Percentiles rank a stretch among this genome's conserved stretches.
These are phyloP conservation scores for Amphiura filiformis DNA, from an alignment of 35 echinoderm and acorn worm species.

Conservation along the genomic window DNA sequence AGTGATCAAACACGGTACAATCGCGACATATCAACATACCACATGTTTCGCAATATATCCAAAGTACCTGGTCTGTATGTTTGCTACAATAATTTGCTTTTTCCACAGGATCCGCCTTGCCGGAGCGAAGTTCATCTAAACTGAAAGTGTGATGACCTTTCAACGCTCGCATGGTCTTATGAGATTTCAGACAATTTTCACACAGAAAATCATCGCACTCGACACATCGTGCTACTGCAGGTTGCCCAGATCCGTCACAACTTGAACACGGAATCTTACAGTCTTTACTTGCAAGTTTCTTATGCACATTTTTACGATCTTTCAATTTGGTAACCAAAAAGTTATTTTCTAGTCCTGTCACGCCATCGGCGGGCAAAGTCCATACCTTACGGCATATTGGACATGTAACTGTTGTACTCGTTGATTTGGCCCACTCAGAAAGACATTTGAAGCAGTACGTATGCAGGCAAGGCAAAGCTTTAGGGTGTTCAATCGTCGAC, in stretches of 20 bases:
- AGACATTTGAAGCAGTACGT: background rate
- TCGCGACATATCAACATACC: conserved; percentile 21
- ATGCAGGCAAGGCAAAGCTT: background rate
- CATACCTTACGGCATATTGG: background rate
- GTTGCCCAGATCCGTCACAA: background rate
- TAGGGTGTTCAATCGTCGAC: background rate
- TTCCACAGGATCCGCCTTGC: background rate
- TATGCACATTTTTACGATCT: background rate
- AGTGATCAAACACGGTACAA: conserved; percentile 27
- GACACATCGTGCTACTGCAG: conserved; percentile 1
- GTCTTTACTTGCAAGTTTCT: background rate
- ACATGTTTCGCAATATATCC: conserved; percentile 25
- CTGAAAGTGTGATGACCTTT: background rate
- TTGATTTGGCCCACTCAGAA: background rate
- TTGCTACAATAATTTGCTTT: background rate
- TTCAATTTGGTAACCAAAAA: background rate
- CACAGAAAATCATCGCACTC: conserved; percentile 25
- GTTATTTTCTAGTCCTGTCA: background rate
- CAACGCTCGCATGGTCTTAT: background rate
- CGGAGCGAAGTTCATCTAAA: background rate
- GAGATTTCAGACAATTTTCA: conserved; percentile 4
- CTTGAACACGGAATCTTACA: background rate
- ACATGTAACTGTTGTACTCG: background rate
- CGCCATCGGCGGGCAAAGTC: background rate
- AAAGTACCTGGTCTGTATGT: background rate